Base-by-base conservation (phyloP, 2,888 invertebrate species). In the Dasypogon diadema region DNA sequence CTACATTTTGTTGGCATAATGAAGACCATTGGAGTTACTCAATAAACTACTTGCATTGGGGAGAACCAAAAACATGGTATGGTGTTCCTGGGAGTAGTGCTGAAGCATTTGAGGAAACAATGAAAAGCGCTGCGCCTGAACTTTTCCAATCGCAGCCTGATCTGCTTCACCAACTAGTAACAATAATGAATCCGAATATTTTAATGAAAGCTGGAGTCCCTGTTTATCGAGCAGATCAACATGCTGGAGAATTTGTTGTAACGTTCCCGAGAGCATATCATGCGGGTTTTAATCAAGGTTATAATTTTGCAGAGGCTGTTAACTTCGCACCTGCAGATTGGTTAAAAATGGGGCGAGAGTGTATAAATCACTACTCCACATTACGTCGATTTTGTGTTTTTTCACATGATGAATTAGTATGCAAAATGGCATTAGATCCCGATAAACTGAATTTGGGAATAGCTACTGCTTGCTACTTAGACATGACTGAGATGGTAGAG, bases 21-120 rank as follows among this genome's bases (percentile, higher is more conserved):
- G 98, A 98, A 86, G 98, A 98, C 84, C 98, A 98, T 85, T 98
- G 98, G 98, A 97, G 96, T 82, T 98, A 98, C 85, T 97, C 97
- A 30, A 97, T 98, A 82, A 98, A 98, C 87, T 98, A 98, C 84
- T 87, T 98, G 79, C 98, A 98, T 84, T 97, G 97, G 97, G 98
- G 98, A 34, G 98, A 98, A 84, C 94, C 96, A 0, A 98, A 98
- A 75, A 80, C 80, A 10, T 81, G 94, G 94, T 98, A 98, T 84
- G 98, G 98, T 14, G 96, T 98, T 1, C 95, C 97, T 0, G 97
- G 97, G 2, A 89, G 90, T 2, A 91, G 92, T 81, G 98, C 98
- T 0, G 95, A 95, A 83, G 89, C 91, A 78, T 96, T 98, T 86
- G 98, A 98, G 84, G 90, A 92, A 22, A 93, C 94, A 0, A 96